phyloP scores from a whole-genome alignment of 2,888 invertebrate species.

The Dolichopus griseipennis region DNA sequence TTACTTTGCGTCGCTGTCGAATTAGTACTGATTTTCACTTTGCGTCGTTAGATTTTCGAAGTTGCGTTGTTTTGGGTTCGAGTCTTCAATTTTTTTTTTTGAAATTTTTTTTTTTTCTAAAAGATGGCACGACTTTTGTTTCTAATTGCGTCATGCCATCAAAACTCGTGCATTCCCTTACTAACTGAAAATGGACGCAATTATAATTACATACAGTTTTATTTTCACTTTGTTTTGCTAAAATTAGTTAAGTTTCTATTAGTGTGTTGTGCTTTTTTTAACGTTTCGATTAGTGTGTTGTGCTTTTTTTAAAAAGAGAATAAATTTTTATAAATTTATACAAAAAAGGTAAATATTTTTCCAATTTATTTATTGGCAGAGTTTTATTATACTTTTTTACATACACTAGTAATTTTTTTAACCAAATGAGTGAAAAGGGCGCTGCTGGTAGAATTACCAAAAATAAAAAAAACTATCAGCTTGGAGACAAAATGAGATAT shows the following conservation, averaged over 20 bases:
- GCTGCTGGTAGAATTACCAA: slow-evolving; percentile 16
- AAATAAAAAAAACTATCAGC: slow-evolving; percentile 17
- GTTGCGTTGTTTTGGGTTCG: no score
- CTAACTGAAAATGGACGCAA: background rate
- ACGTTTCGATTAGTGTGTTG: slow-evolving; percentile 8
- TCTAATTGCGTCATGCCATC: background rate
- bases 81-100: no score
- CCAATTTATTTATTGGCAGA: slow-evolving; percentile 14
- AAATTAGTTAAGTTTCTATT: slow-evolving; percentile 10
- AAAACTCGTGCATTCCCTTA: no score
- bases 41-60: no score
- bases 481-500: slow-evolving; percentile 22
- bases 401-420: slow-evolving; percentile 19
- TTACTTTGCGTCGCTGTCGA: no score
- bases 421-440: slow-evolving; percentile 19
- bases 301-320: slow-evolving; percentile 9
- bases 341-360: slow-evolving; percentile 16
- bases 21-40: no score
- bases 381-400: slow-evolving; percentile 13
- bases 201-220: slow-evolving; percentile 12
- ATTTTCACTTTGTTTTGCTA: slow-evolving; percentile 11
- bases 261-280: slow-evolving; percentile 16
- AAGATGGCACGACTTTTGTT: background rate
- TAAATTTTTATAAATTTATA: slow-evolving; percentile 17
- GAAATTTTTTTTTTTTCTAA: no score